Base-by-base conservation (phyloP, 2,113 vertebrate species). In the Lota lota region DNA sequence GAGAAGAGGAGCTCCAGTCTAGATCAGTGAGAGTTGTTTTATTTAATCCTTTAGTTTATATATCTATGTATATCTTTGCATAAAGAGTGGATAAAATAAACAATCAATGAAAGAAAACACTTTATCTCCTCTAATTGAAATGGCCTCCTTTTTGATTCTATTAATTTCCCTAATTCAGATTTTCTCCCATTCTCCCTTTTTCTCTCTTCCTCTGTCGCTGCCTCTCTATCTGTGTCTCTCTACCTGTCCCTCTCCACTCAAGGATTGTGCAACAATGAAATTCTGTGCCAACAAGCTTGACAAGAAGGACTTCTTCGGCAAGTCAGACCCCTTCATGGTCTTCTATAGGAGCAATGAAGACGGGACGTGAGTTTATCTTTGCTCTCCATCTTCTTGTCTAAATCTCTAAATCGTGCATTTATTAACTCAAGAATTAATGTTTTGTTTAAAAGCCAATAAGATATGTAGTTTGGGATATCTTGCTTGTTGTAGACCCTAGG, bases 251-350 rank as follows among this genome's bases (percentile, higher is more conserved):
- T 63, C 73, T 33, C 58, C 5, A 20, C 16, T 79, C 8, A 17
- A 97, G 95, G 95, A 97, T 64, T 94, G 93, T 0, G 88, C 93
- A 79, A 95, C 93, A 17, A 95, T 97, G 95, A 94, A 97, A 84
- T 95, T 97, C 88, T 96, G 95, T 81, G 95, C 94, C 88, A 94
- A 95, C 88, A 96, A 96, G 73, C 88, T 97, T 88, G 95, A 97
- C 88, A 97, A 97, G 87, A 97, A 97, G 76, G 95, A 97, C 81
- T 97, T 97, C 87, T 97, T 97, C 62, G 95, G 95, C 67, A 96
- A 96, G 79, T 97, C 95, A 0, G 95, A 97, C 79, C 95, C 95
- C 17, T 97, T 97, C 86, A 88, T 97, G 93, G 95, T 96, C 64
- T 96, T 97, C 85, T 97, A 94, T 85, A 90, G 95, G 79, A 97